These are phyloP conservation scores for Cavia porcellus DNA, from an alignment of 2,113 vertebrate genomes.

Conservation along the genomic window DNA sequence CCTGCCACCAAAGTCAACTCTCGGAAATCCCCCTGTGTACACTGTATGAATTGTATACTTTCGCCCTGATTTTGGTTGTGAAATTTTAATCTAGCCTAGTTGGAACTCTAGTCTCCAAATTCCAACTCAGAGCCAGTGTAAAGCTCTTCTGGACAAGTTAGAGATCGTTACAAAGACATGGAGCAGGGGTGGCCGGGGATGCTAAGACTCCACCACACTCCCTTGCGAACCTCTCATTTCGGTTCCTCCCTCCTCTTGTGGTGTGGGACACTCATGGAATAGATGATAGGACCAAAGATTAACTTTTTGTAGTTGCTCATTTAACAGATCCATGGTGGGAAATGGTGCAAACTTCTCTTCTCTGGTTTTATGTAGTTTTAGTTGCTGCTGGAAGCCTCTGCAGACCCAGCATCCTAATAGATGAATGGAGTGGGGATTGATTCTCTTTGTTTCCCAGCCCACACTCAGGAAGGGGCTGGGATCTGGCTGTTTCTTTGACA, in stretches of 20 bases:
- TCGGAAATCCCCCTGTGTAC: background rate
- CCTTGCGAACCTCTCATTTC: background rate
- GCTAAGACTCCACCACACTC: background rate
- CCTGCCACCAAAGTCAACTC: background rate
- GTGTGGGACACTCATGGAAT: background rate
- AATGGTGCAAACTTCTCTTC: background rate
- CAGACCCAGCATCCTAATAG: no score
- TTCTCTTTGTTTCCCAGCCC: no score
- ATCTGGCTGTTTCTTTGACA: no score
- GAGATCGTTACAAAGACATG: background rate
- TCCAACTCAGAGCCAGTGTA: background rate
- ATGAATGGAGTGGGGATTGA: background rate
- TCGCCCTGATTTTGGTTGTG: background rate
- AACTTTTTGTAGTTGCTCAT: background rate
- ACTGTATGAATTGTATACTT: background rate
- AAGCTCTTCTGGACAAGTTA: background rate
- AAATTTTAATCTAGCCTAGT: background rate
- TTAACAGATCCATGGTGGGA: background rate
- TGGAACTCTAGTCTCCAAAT: background rate
- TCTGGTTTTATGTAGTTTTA: background rate
- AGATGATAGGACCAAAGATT: background rate
- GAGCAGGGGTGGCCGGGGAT: background rate
- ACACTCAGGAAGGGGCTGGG: no score
- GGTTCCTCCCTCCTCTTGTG: background rate
- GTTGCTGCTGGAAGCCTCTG: background rate